Base-by-base conservation (phyloP, 2,113 vertebrate species). In the Python bivittatus region DNA sequence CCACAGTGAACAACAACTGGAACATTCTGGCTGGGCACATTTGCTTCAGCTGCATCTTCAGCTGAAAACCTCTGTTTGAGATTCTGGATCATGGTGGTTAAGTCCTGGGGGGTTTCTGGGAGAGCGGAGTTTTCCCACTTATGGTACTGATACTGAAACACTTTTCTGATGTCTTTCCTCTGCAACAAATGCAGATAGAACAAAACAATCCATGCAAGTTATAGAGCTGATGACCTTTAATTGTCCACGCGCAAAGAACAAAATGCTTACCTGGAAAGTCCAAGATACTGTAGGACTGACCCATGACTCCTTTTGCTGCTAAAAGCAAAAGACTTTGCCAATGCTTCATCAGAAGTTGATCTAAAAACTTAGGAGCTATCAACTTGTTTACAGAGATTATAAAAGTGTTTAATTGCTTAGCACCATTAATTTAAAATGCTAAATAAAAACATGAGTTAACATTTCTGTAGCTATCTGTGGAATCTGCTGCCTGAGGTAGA, bases 91-190 rank as follows among this genome's bases (percentile, higher is more conserved):
- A 99, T 97, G 86, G 97, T 96, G 10, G 98, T 93, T 88, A 99
- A 94, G 2, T 98, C 98, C 83, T 97, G 96, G 57, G 98, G 94
- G 11, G 96, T 97, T 95, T 97, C 96, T 0, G 99, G 99, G 90
- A 99, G 93, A 53, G 96, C 96, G 13, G 87, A 92, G n/a, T n/a
- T 92, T 12, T 3, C 95, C 99, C 99, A 99, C 38, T 97, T 98
- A 44, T 97, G 94, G 94, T 98, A 99, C 60, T 99, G 98, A 95
- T 98, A 99, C 90, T 99, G 99, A 93, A 97, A 98, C 61, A 99
- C 97, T 6, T 95, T 95, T 54, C 97, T 98, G 15, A 91, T 95
- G 0, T 99, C 99, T 98, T 98, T 99, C 68, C 97, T 98, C 99
- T 99, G 96, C 91, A 96, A 95, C 96, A 60, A 88, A 92, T 64